A percentile compares a stretch with the other conserved stretches of the same genome.
These are phyloP conservation scores for Pterois miles DNA, from an alignment of 2,797 vertebrate genomes.

Conservation along the genomic window DNA sequence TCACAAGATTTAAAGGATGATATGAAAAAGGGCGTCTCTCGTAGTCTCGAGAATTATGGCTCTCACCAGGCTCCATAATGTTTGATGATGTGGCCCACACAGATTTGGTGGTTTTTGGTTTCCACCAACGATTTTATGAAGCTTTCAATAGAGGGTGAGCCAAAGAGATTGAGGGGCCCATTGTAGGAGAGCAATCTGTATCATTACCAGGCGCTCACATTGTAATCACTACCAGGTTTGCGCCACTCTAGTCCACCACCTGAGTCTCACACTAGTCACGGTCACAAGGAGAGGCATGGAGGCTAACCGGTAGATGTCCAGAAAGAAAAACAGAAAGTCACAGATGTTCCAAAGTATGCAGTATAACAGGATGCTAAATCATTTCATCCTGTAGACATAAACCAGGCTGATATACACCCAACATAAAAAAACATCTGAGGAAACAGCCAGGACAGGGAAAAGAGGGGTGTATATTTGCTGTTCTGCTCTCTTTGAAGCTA, in stretches of 20 bases:
- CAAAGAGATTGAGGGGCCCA: constrained; percentile 56
- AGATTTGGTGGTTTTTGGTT: constrained; percentile 73
- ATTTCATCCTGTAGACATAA: constrained; percentile 51
- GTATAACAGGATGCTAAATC: constrained; percentile 26
- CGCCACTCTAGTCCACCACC: constrained; percentile 40
- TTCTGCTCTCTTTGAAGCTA: constrained; percentile 58
- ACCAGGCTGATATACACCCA: constrained; percentile 27
- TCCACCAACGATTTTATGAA: constrained; percentile 74
- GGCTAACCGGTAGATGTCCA: neutral
- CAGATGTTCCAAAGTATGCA: constrained; percentile 19
- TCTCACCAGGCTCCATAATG: constrained; percentile 41
- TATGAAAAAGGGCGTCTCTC: constrained; percentile 42
- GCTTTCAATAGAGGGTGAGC: constrained; percentile 61
- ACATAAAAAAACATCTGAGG: constrained; percentile 55
- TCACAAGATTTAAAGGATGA: constrained; percentile 40
- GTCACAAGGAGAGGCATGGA: neutral
- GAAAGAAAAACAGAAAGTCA: constrained; percentile 13
- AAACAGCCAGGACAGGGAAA: constrained; percentile 4
- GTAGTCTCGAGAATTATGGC: constrained; percentile 21
- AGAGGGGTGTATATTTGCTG: constrained; percentile 8
- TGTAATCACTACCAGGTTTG: constrained; percentile 74
- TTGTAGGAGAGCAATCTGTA: constrained; percentile 54
- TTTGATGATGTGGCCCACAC: constrained; percentile 70
- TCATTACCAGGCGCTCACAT: constrained; percentile 54
- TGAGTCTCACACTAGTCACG: constrained; percentile 45